Conservation (phyloP, 1,140 invertebrate genomes). For the Steinernema khuongi region DNA sequence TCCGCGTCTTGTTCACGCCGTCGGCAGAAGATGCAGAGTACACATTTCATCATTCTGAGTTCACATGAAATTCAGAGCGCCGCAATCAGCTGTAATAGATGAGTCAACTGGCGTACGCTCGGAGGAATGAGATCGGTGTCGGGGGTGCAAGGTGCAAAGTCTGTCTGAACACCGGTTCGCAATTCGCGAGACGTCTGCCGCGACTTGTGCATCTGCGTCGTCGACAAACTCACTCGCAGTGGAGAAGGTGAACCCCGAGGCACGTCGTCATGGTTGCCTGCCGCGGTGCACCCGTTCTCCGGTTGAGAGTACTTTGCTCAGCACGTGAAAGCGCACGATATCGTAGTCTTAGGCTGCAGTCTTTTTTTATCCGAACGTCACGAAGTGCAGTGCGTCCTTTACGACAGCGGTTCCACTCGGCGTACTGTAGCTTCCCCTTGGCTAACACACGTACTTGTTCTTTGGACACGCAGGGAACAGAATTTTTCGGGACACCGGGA, state of each 20-base stretch:
- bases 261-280: neutral
- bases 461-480: too few species aligned
- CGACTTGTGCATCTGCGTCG: neutral
- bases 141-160: slow-evolving; percentile 9
- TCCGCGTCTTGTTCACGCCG: too few species aligned
- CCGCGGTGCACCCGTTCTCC: neutral
- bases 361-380: too few species aligned
- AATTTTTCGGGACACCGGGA: too few species aligned
- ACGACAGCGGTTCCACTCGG: too few species aligned
- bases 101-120: neutral
- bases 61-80: neutral
- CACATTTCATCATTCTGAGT: neutral
- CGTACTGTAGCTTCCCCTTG: too few species aligned
- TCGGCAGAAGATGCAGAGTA: neutral
- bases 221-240: neutral
- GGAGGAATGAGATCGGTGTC: neutral
- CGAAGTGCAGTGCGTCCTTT: too few species aligned
- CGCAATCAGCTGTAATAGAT: neutral
- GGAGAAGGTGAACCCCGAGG: slow-evolving; percentile 8
- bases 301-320: slow-evolving; percentile 4
- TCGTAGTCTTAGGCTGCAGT: neutral
- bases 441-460: too few species aligned
- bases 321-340: slow-evolving; percentile 4
- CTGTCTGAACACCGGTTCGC: neutral
- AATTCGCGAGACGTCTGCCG: neutral